Percentiles rank a stretch among this genome's conserved stretches.
phyloP scores from a whole-genome alignment of 2,113 vertebrate genomes.

The Corythornis vintsioides region DNA sequence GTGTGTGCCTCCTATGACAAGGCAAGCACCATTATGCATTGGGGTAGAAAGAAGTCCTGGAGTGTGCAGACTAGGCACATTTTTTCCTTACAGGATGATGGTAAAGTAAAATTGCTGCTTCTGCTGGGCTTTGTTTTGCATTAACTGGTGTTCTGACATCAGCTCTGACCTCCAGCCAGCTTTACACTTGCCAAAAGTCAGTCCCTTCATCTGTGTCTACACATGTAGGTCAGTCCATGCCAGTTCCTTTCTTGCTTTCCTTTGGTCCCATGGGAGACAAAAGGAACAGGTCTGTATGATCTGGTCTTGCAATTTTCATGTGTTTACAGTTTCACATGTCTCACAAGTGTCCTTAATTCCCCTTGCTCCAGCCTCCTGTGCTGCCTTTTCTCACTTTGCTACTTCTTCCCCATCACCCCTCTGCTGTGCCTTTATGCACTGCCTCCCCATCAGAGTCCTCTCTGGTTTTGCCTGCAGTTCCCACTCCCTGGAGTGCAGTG shows the following conservation, averaged over 20 bases:
- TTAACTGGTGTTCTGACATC: neutral
- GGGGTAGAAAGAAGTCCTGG: neutral
- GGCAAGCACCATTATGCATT: neutral
- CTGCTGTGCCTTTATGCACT: neutral
- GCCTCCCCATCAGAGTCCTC: neutral
- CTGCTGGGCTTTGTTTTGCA: neutral
- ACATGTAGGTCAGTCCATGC: neutral
- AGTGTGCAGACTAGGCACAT: neutral
- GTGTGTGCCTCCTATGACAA: neutral
- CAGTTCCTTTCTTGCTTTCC: neutral
- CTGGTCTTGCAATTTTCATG: neutral
- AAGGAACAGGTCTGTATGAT: neutral
- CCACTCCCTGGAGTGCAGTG: accelerated
- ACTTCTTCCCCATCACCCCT: neutral
- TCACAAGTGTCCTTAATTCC: neutral
- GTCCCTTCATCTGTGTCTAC: neutral
- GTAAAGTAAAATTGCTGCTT: neutral
- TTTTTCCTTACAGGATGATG: neutral
- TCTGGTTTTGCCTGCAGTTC: neutral
- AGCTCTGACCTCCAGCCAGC: neutral
- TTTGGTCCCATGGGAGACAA: neutral
- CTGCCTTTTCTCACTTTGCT: neutral
- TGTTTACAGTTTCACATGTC: neutral
- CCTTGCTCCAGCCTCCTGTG: neutral
- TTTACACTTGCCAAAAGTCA: constrained; percentile 1